Evolutionary conservation across 2,113 vertebrate species (phyloP).

Genomic region (Acanthisitta chloris): DNA sequence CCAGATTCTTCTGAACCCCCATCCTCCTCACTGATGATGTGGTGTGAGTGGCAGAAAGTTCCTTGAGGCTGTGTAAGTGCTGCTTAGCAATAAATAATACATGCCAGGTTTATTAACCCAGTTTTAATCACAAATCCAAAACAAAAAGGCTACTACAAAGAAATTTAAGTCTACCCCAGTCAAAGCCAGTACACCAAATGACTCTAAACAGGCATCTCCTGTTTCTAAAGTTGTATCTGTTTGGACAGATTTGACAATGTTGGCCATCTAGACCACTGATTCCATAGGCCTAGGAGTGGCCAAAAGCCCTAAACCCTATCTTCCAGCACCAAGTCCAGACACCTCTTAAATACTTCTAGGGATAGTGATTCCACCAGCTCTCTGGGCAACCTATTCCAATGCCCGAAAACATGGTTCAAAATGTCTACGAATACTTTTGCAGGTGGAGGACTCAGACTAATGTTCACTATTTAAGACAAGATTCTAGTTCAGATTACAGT

Average conservation of each 20-base stretch:
- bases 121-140: background rate
- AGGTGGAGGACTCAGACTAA: constrained; percentile 53
- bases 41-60: background rate
- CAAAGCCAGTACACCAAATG: background rate
- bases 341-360: too few relatives aligned
- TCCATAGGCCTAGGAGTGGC: constrained; percentile 84
- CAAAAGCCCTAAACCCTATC: too few relatives aligned
- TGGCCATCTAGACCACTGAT: constrained; percentile 79
- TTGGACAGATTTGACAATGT: constrained; percentile 83
- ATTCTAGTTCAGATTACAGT: constrained; percentile 57
- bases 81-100: background rate
- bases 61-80: background rate
- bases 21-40: fast-evolving
- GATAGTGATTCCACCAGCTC: too few relatives aligned
- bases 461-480: constrained; percentile 70
- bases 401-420: constrained; percentile 56
- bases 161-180: background rate
- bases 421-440: constrained; percentile 58
- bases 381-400: too few relatives aligned
- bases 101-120: background rate
- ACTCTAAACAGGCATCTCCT: constrained; percentile 56
- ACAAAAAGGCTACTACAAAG: background rate
- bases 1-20: background rate
- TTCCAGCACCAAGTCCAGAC: too few relatives aligned
- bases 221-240: constrained; percentile 87